Base-by-base conservation (phyloP, 2,797 vertebrate species). In the Microcaecilia unicolor region DNA sequence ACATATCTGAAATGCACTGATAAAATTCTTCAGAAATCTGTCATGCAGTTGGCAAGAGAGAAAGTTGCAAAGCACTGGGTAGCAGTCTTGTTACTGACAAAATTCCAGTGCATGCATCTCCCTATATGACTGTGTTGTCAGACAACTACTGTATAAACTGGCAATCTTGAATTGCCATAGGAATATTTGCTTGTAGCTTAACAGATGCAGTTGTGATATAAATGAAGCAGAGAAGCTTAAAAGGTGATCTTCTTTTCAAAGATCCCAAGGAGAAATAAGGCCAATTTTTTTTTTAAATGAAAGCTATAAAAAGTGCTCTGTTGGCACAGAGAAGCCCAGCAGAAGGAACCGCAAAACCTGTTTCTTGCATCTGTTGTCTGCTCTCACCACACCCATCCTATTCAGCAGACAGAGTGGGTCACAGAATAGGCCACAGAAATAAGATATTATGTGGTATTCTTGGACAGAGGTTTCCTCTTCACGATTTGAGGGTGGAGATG, bases 41-140 rank as follows among this genome's bases (percentile, higher is more conserved):
- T 48, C 44, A 61, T 51, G 49, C 60, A 54, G 21, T 40, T 60
- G 52, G 48, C 42, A 59, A 59, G 53, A 48, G 34, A 43, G 12
- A 0, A 2, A 13, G 62, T 53, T 59, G 48, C 22, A 5, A 44
- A n/a, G n/a, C n/a, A n/a, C n/a, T n/a, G n/a, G n/a, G n/a, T n/a
- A n/a, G n/a, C n/a, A n/a, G n/a, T 53, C 37, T 23, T 33, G 33
- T 28, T 37, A 59, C 42, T 5, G n/a, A n/a, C n/a, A n/a, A n/a
- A n/a, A n/a, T n/a, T n/a, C n/a, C n/a, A 25, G 4, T 28, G 8
- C 41, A n/a, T n/a, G n/a, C n/a, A n/a, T n/a, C n/a, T n/a, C n/a
- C n/a, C n/a, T n/a, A n/a, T n/a, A 32, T 42, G 20, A 39, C 23
- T 0, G 4, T 27, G 33, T 17, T 34, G 50, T 35, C 42, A 40